These are phyloP conservation scores for Cyphomyrus plagiostoma DNA, from an alignment of 2,113 vertebrate species.

Conservation along the genomic window DNA sequence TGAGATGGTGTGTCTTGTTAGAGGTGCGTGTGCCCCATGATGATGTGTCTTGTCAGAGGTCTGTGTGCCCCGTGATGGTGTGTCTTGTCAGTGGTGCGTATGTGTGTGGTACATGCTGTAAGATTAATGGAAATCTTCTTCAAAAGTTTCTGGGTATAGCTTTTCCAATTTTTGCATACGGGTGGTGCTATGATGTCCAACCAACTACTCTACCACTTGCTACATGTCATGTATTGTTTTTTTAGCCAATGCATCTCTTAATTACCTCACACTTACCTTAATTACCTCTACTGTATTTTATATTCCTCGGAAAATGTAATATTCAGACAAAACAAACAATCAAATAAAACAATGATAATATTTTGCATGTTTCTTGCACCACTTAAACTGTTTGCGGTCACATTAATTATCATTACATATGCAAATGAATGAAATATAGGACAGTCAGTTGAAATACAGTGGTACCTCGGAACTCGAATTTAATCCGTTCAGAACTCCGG, in stretches of 20 bases:
- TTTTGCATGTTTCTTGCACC: neutral
- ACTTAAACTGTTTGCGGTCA: neutral
- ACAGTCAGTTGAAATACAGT: neutral
- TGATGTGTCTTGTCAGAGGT: no score
- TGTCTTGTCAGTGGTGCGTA: no score
- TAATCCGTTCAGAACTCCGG: no score
- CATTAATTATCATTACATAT: neutral
- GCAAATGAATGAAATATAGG: neutral
- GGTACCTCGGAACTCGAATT: no score
- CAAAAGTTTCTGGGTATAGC: neutral
- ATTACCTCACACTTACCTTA: neutral
- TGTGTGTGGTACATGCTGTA: neutral
- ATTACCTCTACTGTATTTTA: neutral
- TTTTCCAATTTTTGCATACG: neutral
- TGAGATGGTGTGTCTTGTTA: no score
- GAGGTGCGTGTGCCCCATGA: no score
- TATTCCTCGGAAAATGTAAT: neutral
- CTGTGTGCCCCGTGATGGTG: no score
- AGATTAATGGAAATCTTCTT: neutral
- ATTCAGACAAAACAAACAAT: neutral
- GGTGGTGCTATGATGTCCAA: neutral
- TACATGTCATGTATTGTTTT: neutral
- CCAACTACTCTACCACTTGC: neutral
- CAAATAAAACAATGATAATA: neutral
- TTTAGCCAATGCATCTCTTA: neutral